Conservation (phyloP, 2,888 invertebrate genomes). For the Yponomeuta malinellus region DNA sequence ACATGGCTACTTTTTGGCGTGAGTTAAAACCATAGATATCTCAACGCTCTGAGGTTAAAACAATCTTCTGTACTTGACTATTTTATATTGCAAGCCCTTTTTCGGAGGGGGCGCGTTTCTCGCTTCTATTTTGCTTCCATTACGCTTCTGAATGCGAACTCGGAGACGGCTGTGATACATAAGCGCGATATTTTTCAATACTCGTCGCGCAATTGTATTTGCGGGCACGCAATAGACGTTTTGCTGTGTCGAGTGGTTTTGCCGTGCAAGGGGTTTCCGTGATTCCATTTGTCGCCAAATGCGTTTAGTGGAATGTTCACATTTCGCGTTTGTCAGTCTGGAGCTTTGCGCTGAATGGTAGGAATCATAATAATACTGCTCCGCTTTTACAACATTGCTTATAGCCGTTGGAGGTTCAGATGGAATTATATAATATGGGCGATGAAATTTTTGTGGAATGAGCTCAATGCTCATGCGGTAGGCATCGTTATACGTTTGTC, state of each 20-base stretch:
- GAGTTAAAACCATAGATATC: too few species aligned
- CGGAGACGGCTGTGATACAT: conserved; percentile 36
- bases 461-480: too few species aligned
- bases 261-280: conserved; percentile 31
- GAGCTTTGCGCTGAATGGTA: not conserved
- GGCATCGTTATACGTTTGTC: too few species aligned
- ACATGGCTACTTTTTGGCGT: too few species aligned
- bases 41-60: too few species aligned
- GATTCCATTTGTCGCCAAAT: conserved; percentile 29
- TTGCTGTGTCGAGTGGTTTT: conserved; percentile 23
- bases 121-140: conserved; percentile 42
- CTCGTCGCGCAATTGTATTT: conserved; percentile 50
- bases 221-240: conserved; percentile 41
- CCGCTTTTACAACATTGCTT: not conserved
- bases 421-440: too few species aligned
- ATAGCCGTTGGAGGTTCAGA: too few species aligned
- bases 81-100: not conserved
- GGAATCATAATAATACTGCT: not conserved
- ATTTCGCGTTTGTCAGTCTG: not conserved
- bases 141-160: conserved; percentile 45
- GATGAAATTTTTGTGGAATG: too few species aligned
- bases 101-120: conserved; percentile 1
- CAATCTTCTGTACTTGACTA: not conserved
- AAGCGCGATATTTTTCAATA: conserved; percentile 56
- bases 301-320: conserved; percentile 2